phyloP scores from a whole-genome alignment of 2,797 vertebrate genomes.

The Anomalospiza imberbis region DNA sequence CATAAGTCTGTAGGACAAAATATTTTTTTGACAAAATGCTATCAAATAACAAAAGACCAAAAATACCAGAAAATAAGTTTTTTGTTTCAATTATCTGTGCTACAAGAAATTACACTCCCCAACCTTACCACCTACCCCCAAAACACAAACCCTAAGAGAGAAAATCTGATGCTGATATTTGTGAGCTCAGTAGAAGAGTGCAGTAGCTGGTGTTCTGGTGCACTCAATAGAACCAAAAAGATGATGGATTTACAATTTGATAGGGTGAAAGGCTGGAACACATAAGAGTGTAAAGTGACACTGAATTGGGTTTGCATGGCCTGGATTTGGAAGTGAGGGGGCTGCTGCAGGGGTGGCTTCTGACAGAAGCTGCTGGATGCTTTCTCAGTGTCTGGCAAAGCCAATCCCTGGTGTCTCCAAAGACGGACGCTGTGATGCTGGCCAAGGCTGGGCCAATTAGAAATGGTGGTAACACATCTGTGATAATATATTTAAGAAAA shows the following conservation, averaged over 20 bases:
- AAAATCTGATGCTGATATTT: background rate
- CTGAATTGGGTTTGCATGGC: background rate
- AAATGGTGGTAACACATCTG: background rate
- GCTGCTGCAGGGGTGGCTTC: fast-evolving
- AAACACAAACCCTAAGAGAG: background rate
- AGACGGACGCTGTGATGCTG: fast-evolving
- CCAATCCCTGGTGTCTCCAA: background rate
- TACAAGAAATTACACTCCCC: background rate
- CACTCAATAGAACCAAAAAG: background rate
- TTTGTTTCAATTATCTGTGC: background rate
- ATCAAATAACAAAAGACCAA: background rate
- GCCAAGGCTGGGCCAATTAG: background rate
- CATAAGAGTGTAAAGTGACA: background rate
- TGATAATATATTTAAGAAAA: background rate
- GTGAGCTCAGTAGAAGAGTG: background rate
- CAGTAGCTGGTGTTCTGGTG: background rate
- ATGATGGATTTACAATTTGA: background rate
- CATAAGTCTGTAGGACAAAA: background rate
- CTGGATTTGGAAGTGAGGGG: background rate
- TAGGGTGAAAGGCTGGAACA: background rate
- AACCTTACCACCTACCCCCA: fast-evolving
- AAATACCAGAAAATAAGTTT: background rate
- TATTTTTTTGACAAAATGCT: background rate
- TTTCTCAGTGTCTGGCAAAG: background rate
- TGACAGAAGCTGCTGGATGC: background rate